These are phyloP conservation scores for Callyntrura sp. DNA, from an alignment of 2,888 invertebrate species.

Conservation along the genomic window DNA sequence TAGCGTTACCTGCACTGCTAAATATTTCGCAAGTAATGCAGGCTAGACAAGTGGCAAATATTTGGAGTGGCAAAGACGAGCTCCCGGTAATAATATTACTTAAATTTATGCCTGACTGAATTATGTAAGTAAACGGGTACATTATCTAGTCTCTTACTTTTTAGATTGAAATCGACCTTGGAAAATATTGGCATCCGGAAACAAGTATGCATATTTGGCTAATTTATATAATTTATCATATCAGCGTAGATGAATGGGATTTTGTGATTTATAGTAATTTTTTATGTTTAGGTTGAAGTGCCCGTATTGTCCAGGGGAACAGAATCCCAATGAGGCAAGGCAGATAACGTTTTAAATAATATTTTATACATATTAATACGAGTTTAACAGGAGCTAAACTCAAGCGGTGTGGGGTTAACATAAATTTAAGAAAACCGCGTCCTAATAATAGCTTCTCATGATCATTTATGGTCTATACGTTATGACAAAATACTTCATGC, in stretches of 20 bases:
- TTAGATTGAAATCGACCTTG: conserved; percentile 92
- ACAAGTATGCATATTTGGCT: conserved; percentile 89
- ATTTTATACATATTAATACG: background rate
- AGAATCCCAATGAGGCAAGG: conserved; percentile 95
- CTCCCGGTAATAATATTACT: conserved; percentile 90
- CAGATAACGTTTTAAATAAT: conserved; percentile 93
- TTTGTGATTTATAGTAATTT: too few species aligned
- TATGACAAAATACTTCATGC: too few species aligned
- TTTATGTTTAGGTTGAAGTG: conserved; percentile 99
- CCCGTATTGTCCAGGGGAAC: conserved; percentile 99
- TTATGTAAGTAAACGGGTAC: too few species aligned
- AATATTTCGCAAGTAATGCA: conserved; percentile 97
- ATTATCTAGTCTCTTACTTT: background rate
- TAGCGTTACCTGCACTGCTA: conserved; percentile 96
- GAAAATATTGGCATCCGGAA: conserved; percentile 94
- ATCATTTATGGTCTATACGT: too few species aligned
- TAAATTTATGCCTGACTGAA: background rate
- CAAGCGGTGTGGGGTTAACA: background rate
- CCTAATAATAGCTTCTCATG: too few species aligned
- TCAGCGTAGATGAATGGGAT: too few species aligned
- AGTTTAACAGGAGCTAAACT: too few species aligned
- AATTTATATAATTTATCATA: background rate
- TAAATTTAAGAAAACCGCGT: background rate
- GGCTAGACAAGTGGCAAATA: conserved; percentile 94
- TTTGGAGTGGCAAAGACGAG: conserved; percentile 98